Percentiles rank a stretch among this genome's conserved stretches.
Evolutionary conservation across 1,140 invertebrate genomes (phyloP).

Genomic region (Magallana angulata): DNA sequence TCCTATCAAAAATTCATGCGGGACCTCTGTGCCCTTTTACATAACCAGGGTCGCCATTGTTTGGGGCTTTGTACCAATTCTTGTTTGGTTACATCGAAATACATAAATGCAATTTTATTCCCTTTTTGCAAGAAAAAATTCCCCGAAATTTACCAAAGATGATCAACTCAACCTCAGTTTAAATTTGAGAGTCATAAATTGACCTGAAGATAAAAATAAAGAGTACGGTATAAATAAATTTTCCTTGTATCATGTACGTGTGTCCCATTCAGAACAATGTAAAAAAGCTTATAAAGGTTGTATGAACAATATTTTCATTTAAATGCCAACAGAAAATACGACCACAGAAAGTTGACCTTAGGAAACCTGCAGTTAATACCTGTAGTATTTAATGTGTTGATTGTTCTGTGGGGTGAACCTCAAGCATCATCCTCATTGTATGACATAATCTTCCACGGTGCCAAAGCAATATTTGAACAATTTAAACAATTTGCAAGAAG

Average conservation of each 20-base stretch:
- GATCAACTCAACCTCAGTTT: not conserved
- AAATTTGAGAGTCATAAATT: not conserved
- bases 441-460: constrained; percentile 25
- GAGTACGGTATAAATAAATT: not conserved
- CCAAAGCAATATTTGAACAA: constrained; percentile 32
- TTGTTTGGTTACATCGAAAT: constrained; percentile 1
- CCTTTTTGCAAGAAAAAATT: not conserved
- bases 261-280: not conserved
- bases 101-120: constrained; percentile 1
- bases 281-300: not conserved
- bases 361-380: constrained; percentile 6
- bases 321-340: not conserved
- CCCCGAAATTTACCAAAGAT: not conserved
- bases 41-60: constrained; percentile 15
- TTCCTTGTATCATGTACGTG: not conserved
- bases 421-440: not conserved
- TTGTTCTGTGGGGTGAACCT: not conserved
- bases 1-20: constrained; percentile 31
- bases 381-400: not conserved
- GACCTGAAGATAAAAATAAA: not conserved
- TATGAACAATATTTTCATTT: constrained; percentile 15
- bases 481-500: constrained; percentile 24
- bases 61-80: not conserved
- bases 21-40: constrained; percentile 18
- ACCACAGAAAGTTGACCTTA: constrained; percentile 20